A percentile compares a stretch with the other conserved stretches of the same genome.
phyloP scores from a whole-genome alignment of 2,888 invertebrate genomes.

The Conus canariensis region DNA sequence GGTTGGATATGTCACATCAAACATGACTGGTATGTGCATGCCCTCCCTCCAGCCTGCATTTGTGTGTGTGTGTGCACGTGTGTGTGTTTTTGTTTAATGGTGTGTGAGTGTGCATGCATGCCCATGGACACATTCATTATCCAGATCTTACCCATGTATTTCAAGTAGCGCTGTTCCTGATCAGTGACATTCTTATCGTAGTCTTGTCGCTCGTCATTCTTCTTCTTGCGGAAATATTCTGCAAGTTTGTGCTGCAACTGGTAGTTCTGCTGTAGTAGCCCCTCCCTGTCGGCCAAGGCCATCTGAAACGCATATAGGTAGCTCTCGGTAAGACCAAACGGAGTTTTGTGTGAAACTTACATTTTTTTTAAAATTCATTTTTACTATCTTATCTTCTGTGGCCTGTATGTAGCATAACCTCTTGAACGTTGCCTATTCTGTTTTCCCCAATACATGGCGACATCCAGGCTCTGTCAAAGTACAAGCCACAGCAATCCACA shows the following conservation, averaged over 20 bases:
- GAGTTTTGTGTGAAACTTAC: background rate
- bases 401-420: background rate
- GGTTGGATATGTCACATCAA: no score
- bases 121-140: no score
- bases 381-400: background rate
- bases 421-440: background rate
- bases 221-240: conserved; percentile 78
- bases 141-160: conserved; percentile 73
- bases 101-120: background rate
- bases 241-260: conserved; percentile 78
- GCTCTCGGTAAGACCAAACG: background rate
- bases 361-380: background rate
- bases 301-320: conserved; percentile 53
- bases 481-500: no score
- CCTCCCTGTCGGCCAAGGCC: conserved; percentile 72
- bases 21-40: no score
- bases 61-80: no score
- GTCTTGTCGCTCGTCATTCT: conserved; percentile 75
- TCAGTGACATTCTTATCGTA: conserved; percentile 77
- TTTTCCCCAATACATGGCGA: no score
- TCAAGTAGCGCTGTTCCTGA: conserved; percentile 78
- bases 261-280: conserved; percentile 74
- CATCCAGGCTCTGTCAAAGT: no score
- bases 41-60: no score
- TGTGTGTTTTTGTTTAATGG: background rate